Percentiles rank a stretch among this genome's conserved stretches.
Conservation (phyloP, 2,113 vertebrate genomes). For the Bos taurus region DNA sequence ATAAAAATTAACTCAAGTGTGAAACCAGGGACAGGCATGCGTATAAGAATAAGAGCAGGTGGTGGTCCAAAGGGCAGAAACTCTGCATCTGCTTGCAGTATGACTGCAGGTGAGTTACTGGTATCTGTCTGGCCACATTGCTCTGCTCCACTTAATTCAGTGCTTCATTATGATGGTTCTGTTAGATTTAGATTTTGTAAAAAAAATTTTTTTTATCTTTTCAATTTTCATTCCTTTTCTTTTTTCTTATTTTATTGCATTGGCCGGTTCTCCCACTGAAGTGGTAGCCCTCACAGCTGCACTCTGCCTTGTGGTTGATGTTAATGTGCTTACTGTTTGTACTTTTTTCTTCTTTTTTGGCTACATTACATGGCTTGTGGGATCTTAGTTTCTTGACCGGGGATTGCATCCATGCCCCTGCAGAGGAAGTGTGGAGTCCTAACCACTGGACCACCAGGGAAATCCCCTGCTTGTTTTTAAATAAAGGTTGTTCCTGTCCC, state of each 20-base stretch:
- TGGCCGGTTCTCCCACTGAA: neutral
- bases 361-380: neutral
- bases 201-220: neutral
- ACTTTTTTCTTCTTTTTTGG: neutral
- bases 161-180: neutral
- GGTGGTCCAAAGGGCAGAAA: neutral
- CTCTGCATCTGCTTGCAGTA: accelerated
- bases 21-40: neutral
- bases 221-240: neutral
- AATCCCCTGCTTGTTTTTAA: neutral
- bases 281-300: neutral
- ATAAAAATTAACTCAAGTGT: neutral
- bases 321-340: neutral
- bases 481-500: neutral
- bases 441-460: neutral
- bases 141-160: neutral
- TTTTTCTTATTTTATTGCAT: neutral
- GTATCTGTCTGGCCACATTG: neutral
- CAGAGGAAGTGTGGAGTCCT: neutral
- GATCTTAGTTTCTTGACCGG: neutral
- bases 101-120: neutral
- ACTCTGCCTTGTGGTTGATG: too few relatives aligned
- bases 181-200: neutral
- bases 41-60: neutral
- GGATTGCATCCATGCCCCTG: neutral